These are phyloP conservation scores for Zygothrica quintamaculata DNA, from an alignment of 2,888 invertebrate species.

Conservation along the genomic window DNA sequence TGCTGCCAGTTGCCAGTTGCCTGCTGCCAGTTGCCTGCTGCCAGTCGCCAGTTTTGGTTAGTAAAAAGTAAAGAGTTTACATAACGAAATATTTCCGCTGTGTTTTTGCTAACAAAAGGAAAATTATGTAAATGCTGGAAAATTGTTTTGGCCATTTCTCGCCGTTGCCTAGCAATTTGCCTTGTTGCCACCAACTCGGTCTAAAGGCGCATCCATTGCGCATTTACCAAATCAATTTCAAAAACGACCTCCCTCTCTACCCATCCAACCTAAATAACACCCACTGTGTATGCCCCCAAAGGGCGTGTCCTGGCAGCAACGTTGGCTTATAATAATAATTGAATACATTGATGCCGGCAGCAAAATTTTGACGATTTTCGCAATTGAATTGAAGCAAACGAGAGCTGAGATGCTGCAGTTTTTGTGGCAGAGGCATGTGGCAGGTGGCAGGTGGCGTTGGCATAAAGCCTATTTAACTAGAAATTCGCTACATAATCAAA, in stretches of 20 bases:
- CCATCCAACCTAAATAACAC: constrained; percentile 19
- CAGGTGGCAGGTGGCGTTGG: constrained; percentile 43
- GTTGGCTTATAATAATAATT: constrained; percentile 75
- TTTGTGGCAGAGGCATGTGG: constrained; percentile 58
- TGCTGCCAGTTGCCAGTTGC: not conserved
- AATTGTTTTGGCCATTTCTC: constrained; percentile 64
- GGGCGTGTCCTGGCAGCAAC: constrained; percentile 40
- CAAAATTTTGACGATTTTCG: constrained; percentile 54
- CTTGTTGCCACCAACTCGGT: constrained; percentile 34
- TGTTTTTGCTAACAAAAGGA: constrained; percentile 57
- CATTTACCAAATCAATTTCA: constrained; percentile 72
- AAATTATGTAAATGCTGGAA: constrained; percentile 76
- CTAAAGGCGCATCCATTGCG: constrained; percentile 28
- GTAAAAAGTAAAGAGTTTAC: constrained; percentile 51
- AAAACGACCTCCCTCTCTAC: constrained; percentile 35
- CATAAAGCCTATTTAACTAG: constrained; percentile 44
- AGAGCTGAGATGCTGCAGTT: constrained; percentile 2
- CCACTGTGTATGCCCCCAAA: constrained; percentile 16
- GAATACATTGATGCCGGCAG: constrained; percentile 59
- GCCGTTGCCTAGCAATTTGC: constrained; percentile 56
- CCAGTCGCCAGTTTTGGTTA: no score
- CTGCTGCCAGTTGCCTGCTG: not conserved
- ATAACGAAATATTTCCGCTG: constrained; percentile 31
- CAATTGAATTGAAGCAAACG: constrained; percentile 59
- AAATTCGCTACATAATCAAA: constrained; percentile 59